phyloP scores from a whole-genome alignment of 23 tunicate genomes.

The Aplidium turbinatum region DNA sequence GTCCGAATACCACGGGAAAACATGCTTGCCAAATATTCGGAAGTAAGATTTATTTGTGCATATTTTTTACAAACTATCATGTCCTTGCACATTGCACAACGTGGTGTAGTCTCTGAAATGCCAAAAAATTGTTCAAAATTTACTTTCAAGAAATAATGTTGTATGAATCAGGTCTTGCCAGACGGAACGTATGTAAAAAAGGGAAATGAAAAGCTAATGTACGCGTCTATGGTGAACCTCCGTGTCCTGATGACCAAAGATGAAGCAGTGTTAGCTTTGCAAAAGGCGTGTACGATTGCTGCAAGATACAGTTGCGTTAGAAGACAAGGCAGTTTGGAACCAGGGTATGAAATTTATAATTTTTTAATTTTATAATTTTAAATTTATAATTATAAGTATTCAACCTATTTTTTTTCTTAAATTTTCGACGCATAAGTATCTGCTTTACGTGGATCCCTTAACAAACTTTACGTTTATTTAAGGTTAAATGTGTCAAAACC shows the following conservation, averaged over 20 bases:
- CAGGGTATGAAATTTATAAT: conserved; percentile 20
- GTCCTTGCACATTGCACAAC: too few species aligned
- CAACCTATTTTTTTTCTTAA: too few species aligned
- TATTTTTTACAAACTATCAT: too few species aligned
- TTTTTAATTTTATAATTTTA: too few species aligned
- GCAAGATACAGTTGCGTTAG: conserved; percentile 71
- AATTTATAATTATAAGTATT: too few species aligned
- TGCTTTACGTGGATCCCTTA: too few species aligned
- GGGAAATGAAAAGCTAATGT: conserved; percentile 62
- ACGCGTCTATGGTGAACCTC: conserved; percentile 75
- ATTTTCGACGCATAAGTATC: too few species aligned
- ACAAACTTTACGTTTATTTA: too few species aligned
- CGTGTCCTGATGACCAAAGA: conserved; percentile 48
- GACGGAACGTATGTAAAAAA: conserved; percentile 68
- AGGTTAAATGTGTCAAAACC: too few species aligned
- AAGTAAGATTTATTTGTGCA: conserved; percentile 31
- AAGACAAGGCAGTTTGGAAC: conserved; percentile 61
- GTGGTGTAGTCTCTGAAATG: not conserved
- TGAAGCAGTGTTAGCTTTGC: conserved; percentile 35
- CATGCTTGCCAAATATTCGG: conserved; percentile 67
- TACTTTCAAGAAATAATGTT: not conserved
- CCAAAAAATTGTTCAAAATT: not conserved
- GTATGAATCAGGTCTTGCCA: conserved; percentile 37
- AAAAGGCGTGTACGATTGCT: conserved; percentile 84
- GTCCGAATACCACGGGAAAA: conserved; percentile 83